Percentiles rank a stretch among this genome's conserved stretches.
Evolutionary conservation across 2,113 vertebrate species (phyloP).

Genomic region (Mesembrinibis cayennensis): DNA sequence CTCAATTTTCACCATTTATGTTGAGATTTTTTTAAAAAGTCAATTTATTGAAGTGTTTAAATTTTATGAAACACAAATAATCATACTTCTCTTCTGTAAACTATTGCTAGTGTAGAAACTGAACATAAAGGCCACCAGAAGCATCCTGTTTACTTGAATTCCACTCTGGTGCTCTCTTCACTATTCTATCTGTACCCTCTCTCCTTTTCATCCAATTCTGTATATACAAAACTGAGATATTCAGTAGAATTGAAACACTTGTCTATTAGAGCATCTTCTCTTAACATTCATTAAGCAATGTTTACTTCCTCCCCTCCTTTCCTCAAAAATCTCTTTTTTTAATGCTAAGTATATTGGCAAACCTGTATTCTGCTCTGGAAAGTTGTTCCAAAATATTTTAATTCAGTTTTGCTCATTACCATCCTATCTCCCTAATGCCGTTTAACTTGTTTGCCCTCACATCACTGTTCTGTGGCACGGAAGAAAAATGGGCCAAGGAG

Average conservation of each 20-base stretch:
- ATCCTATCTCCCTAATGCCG: not conserved
- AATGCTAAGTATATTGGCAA: not conserved
- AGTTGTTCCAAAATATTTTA: not conserved
- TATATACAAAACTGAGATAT: not conserved
- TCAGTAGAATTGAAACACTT: not conserved
- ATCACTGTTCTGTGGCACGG: not conserved
- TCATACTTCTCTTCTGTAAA: not conserved
- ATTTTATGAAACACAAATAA: not conserved
- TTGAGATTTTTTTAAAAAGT: not conserved
- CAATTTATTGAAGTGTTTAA: not conserved
- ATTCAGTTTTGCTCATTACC: not conserved
- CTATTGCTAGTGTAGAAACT: not conserved
- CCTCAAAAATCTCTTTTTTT: not conserved
- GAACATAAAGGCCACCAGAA: not conserved
- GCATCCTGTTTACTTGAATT: not conserved
- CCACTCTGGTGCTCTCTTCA: not conserved
- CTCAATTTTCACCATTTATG: not conserved
- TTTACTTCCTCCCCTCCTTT: rapidly evolving
- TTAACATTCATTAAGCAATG: not conserved
- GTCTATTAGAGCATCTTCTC: not conserved
- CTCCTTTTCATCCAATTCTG: not conserved
- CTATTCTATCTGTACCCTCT: not conserved
- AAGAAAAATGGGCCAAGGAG: not conserved
- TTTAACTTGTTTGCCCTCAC: not conserved
- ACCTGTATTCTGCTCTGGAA: not conserved